Base-by-base conservation (phyloP, 2,797 vertebrate species). In the Helicolenus hilgendorfi region DNA sequence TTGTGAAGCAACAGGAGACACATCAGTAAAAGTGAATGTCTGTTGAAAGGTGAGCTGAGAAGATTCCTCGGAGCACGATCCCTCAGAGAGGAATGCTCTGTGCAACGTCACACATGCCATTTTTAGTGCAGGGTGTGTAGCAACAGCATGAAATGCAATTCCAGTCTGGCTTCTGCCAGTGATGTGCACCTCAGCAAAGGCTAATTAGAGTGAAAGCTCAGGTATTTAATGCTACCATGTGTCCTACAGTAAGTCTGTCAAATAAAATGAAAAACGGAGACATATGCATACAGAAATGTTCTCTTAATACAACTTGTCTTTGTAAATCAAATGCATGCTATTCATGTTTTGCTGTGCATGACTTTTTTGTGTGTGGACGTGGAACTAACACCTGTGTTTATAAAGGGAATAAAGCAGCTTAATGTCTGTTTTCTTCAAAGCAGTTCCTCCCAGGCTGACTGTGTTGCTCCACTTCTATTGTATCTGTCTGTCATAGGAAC, bases 41-140 rank as follows among this genome's bases (percentile, higher is more conserved):
- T 89, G 41, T 38, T 90, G 93, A 95, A 96, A 94, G 70, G 63
- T 84, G 92, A 96, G 84, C 83, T 75, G 67, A 72, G 71, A 35
- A 72, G 73, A 86, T 88, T 85, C 82, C 72, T 77, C 64, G 33
- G 72, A 72, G 76, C 55, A 56, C 13, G n/a, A 78, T 70, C 77
- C 76, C 77, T 53, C 20, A 31, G 27, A 76, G 85, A 67, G 90
- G 80, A 92, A 92, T 92, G 84, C 36, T 62, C 81, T 74, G 38
- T 80, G 79, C 69, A 10, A 87, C 79, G 77, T 95, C 94, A 89
- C 95, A 63, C 35, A 13, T 79, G 83, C 92, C 94, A 94, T 90
- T 93, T 96, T 95, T 96, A 96, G 96, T 88, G 72, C 91, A 83
- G 91, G 89, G 85, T 84, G 87, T 79, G 75, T 95, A 93, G 94